Evolutionary conservation across 2,113 vertebrate genomes (phyloP), one percentile per base, ranked within the genome.

Genomic region (Cynoglossus semilaevis): DNA sequence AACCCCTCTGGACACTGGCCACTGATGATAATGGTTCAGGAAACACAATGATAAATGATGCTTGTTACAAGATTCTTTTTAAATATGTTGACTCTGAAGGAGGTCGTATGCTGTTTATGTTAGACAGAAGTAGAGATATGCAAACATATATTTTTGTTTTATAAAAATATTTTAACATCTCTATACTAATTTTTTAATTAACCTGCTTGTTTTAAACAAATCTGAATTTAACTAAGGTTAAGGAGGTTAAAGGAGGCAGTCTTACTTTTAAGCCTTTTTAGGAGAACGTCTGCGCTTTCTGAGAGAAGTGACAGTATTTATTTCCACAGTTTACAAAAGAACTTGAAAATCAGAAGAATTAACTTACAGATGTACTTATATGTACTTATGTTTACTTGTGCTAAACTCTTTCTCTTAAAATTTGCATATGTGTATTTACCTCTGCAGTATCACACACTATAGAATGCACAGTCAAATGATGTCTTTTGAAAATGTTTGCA

Each of bases 301-400:
- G 8, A 59, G 22, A 62, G 15, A 54, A 50, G 58, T 61, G 15
- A 65, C 18, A 29, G 29, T 9, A n/a, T 2, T 41, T 56, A 34
- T 75, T 70, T 61, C 56, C 16, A 41, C 29, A 41, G 51, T 61
- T 68, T 72, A 45, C 0, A 14, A 47, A 58, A 19, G 8, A 58
- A 71, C 50, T 57, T 77, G 68, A 78, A 62, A 15, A 40, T 12
- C 12, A 43, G 60, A 53, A 77, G 67, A 58, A 56, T 81, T 78
- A 61, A 58, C 45, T 44, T 51, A 7, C 41, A 37, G 41, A 64
- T 44, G n/a, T 13, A 37, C 2, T 34, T 44, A 52, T 53, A 55
- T 64, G 58, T 68, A 71, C 63, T 15, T 49, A 19, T 17, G 42
- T 0, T 29, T 29, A 29, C 22, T 29, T 29, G 22, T 4, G 22